phyloP scores from a whole-genome alignment of 1,140 invertebrate species.

The Drosophila albomicans region DNA sequence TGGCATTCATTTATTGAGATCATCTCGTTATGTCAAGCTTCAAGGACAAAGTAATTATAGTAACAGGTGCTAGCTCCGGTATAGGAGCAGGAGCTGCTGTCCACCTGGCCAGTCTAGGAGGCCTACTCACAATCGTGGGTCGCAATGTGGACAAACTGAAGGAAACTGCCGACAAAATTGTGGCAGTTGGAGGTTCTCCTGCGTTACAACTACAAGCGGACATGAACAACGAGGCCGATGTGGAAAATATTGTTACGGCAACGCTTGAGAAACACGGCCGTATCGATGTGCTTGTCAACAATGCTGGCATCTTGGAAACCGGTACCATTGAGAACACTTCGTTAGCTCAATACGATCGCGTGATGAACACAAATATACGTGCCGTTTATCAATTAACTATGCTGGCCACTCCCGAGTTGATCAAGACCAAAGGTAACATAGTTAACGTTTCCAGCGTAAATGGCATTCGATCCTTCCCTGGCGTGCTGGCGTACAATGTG shows the following conservation, averaged over 20 bases:
- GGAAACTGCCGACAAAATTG: conserved; percentile 87
- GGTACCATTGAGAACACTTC: conserved; percentile 94
- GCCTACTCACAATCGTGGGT: conserved; percentile 89
- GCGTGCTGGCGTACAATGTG: conserved; percentile 93
- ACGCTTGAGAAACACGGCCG: conserved; percentile 90
- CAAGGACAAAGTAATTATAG: conserved; percentile 89
- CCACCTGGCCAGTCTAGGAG: conserved; percentile 91
- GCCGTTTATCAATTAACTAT: conserved; percentile 94
- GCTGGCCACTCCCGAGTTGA: conserved; percentile 93
- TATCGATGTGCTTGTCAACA: conserved; percentile 93
- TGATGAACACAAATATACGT: conserved; percentile 94
- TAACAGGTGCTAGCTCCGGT: conserved; percentile 94
- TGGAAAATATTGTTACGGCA: conserved; percentile 89
- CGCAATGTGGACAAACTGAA: conserved; percentile 88
- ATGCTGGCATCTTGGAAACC: conserved; percentile 93
- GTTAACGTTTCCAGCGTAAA: conserved; percentile 97
- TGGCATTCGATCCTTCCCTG: conserved; percentile 92
- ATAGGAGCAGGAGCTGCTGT: conserved; percentile 93
- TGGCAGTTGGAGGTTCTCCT: conserved; percentile 45
- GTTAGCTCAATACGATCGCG: conserved; percentile 92
- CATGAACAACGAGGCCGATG: conserved; percentile 91
- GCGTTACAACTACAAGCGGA: conserved; percentile 85
- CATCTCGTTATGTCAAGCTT: conserved; percentile 85
- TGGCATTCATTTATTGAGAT: background rate
- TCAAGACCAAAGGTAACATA: conserved; percentile 93